These are phyloP conservation scores for Blastomussa wellsi DNA, from an alignment of 92 coral and sea anemone genomes.

Conservation along the genomic window DNA sequence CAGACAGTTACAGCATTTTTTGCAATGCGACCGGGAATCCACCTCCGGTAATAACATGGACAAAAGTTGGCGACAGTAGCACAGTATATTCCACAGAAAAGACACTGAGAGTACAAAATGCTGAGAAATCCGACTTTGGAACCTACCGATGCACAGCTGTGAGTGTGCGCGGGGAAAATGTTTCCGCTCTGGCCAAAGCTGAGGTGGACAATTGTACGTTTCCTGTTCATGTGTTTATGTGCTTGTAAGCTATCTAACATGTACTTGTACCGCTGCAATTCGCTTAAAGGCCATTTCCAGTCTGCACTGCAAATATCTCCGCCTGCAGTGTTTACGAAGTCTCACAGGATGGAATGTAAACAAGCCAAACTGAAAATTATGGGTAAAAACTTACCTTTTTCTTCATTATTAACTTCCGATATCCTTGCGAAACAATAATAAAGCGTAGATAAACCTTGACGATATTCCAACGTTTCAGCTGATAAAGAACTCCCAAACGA, in stretches of 20 bases:
- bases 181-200: conserved; percentile 41
- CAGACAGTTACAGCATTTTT: conserved; percentile 51
- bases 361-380: too few species aligned
- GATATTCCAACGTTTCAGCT: too few species aligned
- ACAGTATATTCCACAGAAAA: conserved; percentile 25
- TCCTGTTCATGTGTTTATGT: neutral
- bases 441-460: too few species aligned
- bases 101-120: conserved; percentile 22
- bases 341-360: too few species aligned
- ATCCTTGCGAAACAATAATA: too few species aligned
- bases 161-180: conserved; percentile 55
- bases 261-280: neutral
- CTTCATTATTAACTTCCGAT: too few species aligned
- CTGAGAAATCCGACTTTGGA: conserved; percentile 59
- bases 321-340: too few species aligned
- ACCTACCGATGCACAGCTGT: conserved; percentile 61
- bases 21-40: conserved; percentile 82
- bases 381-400: too few species aligned
- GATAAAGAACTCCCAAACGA: too few species aligned
- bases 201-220: conserved; percentile 60
- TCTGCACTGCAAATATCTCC: too few species aligned
- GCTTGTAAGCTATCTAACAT: neutral
- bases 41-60: conserved; percentile 50
- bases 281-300: too few species aligned
- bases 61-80: conserved; percentile 39